Base-by-base conservation (phyloP, 2,113 vertebrate genomes). In the Siniperca knerii region DNA sequence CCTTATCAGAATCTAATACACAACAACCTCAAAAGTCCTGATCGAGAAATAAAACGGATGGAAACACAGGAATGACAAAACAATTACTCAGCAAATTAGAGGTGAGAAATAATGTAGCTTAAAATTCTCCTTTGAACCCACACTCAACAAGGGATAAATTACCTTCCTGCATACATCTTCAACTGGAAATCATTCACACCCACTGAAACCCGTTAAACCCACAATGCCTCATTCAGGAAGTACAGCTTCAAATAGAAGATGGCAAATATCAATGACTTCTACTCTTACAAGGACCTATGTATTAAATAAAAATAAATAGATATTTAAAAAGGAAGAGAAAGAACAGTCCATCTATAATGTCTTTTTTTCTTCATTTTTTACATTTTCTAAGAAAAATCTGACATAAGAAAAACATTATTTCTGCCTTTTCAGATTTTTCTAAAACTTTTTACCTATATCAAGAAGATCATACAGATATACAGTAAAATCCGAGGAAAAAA, bases 351-450 rank as follows among this genome's bases (percentile, higher is more conserved):
- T 93, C 93, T 96, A 95, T 90, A 67, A 84, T 90, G 90, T 93
- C 92, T 93, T 94, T 94, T 94, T 92, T 92, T 93, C 90, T 90
- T 93, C 75, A 86, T 95, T 94, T 94, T 76, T 94, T 89, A 92
- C 88, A 94, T 95, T 93, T 94, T 93, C 96, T 97, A 97, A 97
- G 97, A 97, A 98, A 98, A 97, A 97, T 96, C 96, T 96, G 96
- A 97, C 96, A 95, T 97, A 92, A 94, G 77, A 96, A 97, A 93
- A 96, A 96, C 94, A 96, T 95, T 94, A 97, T 96, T 88, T 93
- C 92, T 92, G 96, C 95, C 95, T 96, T 95, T 96, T 96, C 97
- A 97, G 95, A 96, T 97, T 97, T 97, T 97, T 96, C 96, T 94
- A 97, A 96, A 95, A 94, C 92, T 25, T 90, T 91, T 89, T 89